These are phyloP conservation scores for Neostethus bicornis DNA, from an alignment of 2,797 vertebrate genomes.

Conservation along the genomic window DNA sequence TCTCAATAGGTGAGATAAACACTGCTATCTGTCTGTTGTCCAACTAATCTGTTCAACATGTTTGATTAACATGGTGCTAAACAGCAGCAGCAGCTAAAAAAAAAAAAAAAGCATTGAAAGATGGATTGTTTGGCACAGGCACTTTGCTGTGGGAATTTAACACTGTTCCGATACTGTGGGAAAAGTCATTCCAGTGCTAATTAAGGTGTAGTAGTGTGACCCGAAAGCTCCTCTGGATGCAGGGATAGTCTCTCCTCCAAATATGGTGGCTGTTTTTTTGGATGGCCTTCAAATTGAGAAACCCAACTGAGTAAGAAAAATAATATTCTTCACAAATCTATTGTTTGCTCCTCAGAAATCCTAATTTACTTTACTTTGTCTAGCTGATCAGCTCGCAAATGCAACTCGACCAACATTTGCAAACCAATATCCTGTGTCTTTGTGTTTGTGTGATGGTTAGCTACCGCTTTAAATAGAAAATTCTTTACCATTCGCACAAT, in stretches of 20 bases:
- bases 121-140: constrained; percentile 47
- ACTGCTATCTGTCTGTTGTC: background rate
- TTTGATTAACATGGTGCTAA: constrained; percentile 37
- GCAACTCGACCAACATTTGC: background rate
- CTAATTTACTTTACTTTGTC: background rate
- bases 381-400: background rate
- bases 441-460: constrained; percentile 25
- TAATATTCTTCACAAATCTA: constrained; percentile 5
- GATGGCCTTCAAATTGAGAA: constrained; percentile 24
- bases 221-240: constrained; percentile 42
- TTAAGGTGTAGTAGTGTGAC: constrained; percentile 48
- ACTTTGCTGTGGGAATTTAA: constrained; percentile 30
- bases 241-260: constrained; percentile 36
- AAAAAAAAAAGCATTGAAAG: constrained; percentile 18
- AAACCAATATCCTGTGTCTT: background rate
- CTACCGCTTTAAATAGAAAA: constrained; percentile 15
- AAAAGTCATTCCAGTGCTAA: constrained; percentile 43
- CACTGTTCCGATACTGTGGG: constrained; percentile 24
- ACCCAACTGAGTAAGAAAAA: constrained; percentile 22
- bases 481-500: constrained; percentile 19
- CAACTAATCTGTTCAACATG: constrained; percentile 21
- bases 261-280: constrained; percentile 30
- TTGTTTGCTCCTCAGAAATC: background rate
- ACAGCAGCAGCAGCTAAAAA: constrained; percentile 29
- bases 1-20: background rate